Conservation (phyloP, 2,888 invertebrate genomes). For the Drosophila multiciliata region DNA sequence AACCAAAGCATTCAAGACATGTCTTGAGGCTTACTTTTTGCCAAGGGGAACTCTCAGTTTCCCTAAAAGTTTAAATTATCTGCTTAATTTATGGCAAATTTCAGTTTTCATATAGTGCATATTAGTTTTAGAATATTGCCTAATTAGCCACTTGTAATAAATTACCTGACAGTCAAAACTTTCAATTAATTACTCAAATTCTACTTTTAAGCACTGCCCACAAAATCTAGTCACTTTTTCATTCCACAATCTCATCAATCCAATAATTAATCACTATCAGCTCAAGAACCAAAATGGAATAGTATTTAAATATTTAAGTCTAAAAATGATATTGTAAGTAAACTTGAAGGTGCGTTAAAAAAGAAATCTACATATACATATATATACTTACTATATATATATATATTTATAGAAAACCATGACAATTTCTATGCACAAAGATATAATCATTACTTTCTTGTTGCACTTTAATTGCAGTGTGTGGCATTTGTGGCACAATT, state of each 20-base stretch:
- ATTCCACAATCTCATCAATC: neutral
- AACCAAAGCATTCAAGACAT: constrained; percentile 86
- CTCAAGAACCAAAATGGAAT: neutral
- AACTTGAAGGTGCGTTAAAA: neutral
- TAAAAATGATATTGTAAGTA: neutral
- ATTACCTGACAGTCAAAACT: constrained; percentile 5
- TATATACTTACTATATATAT: neutral
- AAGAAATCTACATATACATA: neutral
- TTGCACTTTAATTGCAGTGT: constrained; percentile 49
- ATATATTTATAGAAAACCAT: neutral
- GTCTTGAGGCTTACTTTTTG: neutral
- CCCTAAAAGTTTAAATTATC: no score
- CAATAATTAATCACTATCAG: constrained; percentile 45
- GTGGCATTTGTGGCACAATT: constrained; percentile 64
- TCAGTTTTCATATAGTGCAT: neutral
- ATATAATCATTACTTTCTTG: constrained; percentile 46
- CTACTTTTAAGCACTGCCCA: constrained; percentile 5
- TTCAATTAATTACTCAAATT: constrained; percentile 14
- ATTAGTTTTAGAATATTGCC: neutral
- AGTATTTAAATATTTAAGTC: neutral
- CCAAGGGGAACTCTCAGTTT: neutral
- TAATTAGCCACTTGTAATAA: constrained; percentile 4
- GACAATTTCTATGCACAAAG: constrained; percentile 1
- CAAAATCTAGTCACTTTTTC: constrained; percentile 8
- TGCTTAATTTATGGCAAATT: no score